Percentiles rank a stretch among this genome's conserved stretches.
These are phyloP conservation scores for Cyphomyrus discorhynchus DNA, from an alignment of 2,113 vertebrate genomes.

Conservation along the genomic window DNA sequence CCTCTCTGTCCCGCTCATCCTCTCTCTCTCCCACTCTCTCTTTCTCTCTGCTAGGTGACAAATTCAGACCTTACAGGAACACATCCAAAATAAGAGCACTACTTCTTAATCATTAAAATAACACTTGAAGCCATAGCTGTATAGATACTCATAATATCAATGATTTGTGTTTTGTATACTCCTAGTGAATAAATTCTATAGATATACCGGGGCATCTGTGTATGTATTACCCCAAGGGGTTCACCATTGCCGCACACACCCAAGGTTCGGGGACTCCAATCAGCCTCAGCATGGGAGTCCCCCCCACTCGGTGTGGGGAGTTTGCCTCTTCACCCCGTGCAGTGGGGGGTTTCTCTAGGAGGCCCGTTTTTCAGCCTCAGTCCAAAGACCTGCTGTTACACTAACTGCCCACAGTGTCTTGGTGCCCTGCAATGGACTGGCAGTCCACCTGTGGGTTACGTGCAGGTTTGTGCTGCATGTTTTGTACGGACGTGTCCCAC, in stretches of 20 bases:
- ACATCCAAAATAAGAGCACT: background rate
- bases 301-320: background rate
- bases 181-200: background rate
- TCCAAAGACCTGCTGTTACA: background rate
- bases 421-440: background rate
- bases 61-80: background rate
- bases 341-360: background rate
- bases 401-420: background rate
- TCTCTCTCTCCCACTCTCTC: background rate
- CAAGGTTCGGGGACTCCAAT: background rate
- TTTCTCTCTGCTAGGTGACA: background rate
- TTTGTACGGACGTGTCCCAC: background rate
- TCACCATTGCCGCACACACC: background rate
- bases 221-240: background rate
- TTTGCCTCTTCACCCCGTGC: background rate
- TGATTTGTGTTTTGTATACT: background rate
- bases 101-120: background rate
- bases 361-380: background rate
- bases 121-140: background rate
- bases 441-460: background rate
- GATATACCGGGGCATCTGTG: background rate
- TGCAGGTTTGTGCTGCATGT: background rate
- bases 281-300: no score
- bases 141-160: no score
- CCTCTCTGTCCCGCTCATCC: no score